These are phyloP conservation scores for Anarhynchus alexandrinus DNA, from an alignment of 2,113 vertebrate species.

Conservation along the genomic window DNA sequence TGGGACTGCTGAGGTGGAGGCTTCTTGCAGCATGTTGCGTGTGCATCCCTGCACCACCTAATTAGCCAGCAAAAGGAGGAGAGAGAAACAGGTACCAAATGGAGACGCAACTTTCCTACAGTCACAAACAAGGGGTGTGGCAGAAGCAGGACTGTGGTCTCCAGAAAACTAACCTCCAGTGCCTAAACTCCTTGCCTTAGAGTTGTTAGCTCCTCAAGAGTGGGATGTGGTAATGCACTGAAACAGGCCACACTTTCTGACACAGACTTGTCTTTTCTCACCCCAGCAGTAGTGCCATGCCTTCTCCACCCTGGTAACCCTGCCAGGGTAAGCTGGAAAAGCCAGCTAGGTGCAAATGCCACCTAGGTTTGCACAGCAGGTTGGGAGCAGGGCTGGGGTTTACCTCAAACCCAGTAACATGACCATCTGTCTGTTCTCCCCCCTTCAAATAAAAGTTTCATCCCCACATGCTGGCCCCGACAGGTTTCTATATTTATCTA, in stretches of 20 bases:
- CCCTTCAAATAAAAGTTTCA: background rate
- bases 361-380: background rate
- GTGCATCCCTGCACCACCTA: background rate
- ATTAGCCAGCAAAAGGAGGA: background rate
- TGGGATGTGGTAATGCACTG: background rate
- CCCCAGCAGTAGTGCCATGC: background rate
- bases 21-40: background rate
- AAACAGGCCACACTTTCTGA: background rate
- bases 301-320: background rate
- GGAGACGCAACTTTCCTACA: background rate
- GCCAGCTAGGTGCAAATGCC: background rate
- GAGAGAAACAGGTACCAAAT: background rate
- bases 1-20: background rate
- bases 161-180: background rate
- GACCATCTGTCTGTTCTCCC: background rate
- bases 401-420: background rate
- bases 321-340: background rate
- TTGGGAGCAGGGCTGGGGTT: background rate
- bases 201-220: background rate
- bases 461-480: background rate
- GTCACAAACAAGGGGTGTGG: background rate
- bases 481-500: conserved; percentile 56
- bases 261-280: background rate
- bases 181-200: background rate
- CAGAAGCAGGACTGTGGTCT: background rate